phyloP scores from a whole-genome alignment of 2,888 invertebrate genomes.

The Lypha dubia region DNA sequence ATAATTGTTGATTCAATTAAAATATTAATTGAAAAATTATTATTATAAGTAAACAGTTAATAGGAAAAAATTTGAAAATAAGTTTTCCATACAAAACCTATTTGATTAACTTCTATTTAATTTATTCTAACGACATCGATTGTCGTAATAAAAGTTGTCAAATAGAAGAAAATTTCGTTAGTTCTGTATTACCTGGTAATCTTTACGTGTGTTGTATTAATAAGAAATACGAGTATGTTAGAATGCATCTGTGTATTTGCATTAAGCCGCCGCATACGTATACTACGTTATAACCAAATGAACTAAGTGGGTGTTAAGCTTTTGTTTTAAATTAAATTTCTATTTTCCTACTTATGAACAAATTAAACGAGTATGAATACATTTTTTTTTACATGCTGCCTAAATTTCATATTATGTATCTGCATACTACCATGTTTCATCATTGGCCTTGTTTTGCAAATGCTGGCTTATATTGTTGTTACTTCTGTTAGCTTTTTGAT shows the following conservation, averaged over 20 bases:
- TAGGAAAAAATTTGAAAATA: no score
- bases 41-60: no score
- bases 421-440: no score
- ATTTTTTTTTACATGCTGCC: conserved; percentile 3
- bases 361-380: conserved; percentile 20
- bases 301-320: conserved; percentile 68
- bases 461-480: conserved; percentile 42
- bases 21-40: no score
- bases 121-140: no score
- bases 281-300: conserved; percentile 24
- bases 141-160: no score
- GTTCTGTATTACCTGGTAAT: no score
- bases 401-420: conserved; percentile 52
- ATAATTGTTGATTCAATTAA: no score
- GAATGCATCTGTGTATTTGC: conserved; percentile 1
- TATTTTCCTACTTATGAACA: conserved; percentile 35
- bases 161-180: no score
- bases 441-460: conserved; percentile 40
- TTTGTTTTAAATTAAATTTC: conserved; percentile 11
- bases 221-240: background rate
- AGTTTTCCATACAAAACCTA: no score
- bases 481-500: conserved; percentile 25
- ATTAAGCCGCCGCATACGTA: background rate
- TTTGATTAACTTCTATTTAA: no score
- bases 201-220: background rate